Base-by-base conservation (phyloP, 2,797 vertebrate genomes). In the Eulemur coronatus region DNA sequence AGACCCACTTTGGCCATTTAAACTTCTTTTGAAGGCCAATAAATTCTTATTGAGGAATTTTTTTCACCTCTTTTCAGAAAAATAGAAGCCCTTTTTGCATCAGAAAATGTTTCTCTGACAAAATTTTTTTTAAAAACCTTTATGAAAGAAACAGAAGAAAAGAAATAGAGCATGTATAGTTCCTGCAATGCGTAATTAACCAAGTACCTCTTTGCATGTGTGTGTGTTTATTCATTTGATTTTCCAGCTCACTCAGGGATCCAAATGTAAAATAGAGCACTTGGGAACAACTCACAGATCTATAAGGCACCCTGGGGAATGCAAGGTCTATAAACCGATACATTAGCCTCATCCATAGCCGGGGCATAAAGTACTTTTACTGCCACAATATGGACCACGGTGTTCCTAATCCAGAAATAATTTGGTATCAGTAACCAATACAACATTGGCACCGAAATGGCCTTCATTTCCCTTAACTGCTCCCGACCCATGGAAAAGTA, bases 391-490 rank as follows among this genome's bases (percentile, higher is more conserved):
- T 50, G 76, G 76, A 82, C 55, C 65, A 79, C 18, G 28, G 67
- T 65, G 76, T 81, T 96, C 78, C 67, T 95, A 90, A 89, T 73
- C 70, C 93, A 95, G 93, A 96, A 95, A 96, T 88, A 96, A 96
- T 93, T 93, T 41, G 24, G 61, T 78, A 87, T 96, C 67, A 30
- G 89, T 75, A 96, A 89, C 91, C 90, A 65, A 85, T 73, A 95
- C 30, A 96, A 85, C 75, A 72, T 12, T 72, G 67, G 75, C 92
- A 78, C 76, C 4, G 8, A 97, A 95, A 95, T 73, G 28, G 89
- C 91, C 86, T 96, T 94, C 86, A 84, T 97, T 96, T 97, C 76
- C 80, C 76, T 94, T 95, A 94, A 96, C 72, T 94, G 91, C 87
- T 93, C 96, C 67, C 8, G 0, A 59, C 46, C 65, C 69, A 24